A percentile compares a stretch with the other conserved stretches of the same genome.
Conservation (phyloP, 2,888 invertebrate species). For the Rhamnusium bicolor region DNA sequence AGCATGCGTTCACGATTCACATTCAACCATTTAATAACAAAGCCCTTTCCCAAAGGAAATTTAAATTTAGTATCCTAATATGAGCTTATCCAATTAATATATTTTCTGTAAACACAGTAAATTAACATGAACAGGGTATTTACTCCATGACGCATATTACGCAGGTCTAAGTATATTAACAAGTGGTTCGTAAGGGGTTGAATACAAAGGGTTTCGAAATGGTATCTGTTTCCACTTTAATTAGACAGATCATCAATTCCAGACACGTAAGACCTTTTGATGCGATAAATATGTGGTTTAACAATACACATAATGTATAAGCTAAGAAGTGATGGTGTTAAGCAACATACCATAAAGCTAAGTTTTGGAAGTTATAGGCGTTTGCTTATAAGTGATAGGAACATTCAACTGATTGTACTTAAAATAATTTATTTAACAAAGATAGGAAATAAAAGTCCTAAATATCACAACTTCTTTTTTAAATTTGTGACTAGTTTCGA, state of each 20-base stretch:
- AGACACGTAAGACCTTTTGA: slow-evolving; percentile 50
- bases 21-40: slow-evolving; percentile 30
- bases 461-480: too few relatives aligned
- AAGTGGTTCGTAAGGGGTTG: slow-evolving; percentile 46
- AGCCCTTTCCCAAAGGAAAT: slow-evolving; percentile 42
- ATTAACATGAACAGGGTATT: slow-evolving; percentile 36
- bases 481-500: too few relatives aligned
- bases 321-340: neutral
- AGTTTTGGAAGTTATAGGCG: neutral
- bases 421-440: neutral
- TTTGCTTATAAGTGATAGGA: neutral
- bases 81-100: slow-evolving; percentile 47
- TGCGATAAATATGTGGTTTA: slow-evolving; percentile 14
- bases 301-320: neutral
- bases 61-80: slow-evolving; percentile 46
- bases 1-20: neutral
- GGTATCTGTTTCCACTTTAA: slow-evolving; percentile 55
- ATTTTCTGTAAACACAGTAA: slow-evolving; percentile 47
- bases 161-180: slow-evolving; percentile 51
- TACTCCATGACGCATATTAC: slow-evolving; percentile 40
- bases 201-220: slow-evolving; percentile 50
- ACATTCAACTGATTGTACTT: neutral
- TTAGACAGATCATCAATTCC: slow-evolving; percentile 61
- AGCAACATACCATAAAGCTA: neutral
- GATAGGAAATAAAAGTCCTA: too few relatives aligned